Evolutionary conservation across 2,888 invertebrate genomes (phyloP).

Genomic region (Byasa hedistus): DNA sequence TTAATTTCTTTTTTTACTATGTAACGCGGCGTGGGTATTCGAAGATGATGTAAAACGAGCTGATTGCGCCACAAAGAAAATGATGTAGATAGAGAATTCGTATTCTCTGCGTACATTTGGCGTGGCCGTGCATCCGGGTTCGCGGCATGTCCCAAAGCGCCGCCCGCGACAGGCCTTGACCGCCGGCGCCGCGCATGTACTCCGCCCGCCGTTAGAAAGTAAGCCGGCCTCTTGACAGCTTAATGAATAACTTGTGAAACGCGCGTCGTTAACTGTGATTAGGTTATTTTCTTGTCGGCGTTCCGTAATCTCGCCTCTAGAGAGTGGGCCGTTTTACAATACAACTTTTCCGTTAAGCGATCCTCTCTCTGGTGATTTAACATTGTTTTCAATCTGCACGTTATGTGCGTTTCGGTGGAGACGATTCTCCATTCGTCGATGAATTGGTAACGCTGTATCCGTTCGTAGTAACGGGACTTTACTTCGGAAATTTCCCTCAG

Average conservation of each 20-base stretch:
- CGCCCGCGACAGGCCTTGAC: conserved; percentile 68
- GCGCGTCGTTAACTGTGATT: conserved; percentile 43
- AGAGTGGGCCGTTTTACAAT: conserved; percentile 15
- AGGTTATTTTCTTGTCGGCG: conserved; percentile 39
- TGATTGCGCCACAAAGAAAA: not conserved
- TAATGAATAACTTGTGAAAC: conserved; percentile 48
- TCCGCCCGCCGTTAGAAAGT: conserved; percentile 43
- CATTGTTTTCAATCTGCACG: too few relatives aligned
- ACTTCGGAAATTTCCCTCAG: too few relatives aligned
- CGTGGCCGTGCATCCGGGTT: conserved; percentile 63
- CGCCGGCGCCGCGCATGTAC: conserved; percentile 26
- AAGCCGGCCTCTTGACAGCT: conserved; percentile 38
- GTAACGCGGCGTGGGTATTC: not conserved
- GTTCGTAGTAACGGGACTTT: too few relatives aligned
- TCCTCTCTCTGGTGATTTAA: conserved; percentile 7
- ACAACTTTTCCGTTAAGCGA: conserved; percentile 17
- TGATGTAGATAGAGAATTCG: conserved; percentile 35
- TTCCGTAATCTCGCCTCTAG: conserved; percentile 22
- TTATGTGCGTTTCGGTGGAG: too few relatives aligned
- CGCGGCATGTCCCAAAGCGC: conserved; percentile 42
- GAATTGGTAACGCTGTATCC: too few relatives aligned
- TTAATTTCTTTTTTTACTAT: conserved; percentile 17
- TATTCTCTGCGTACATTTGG: conserved; percentile 33
- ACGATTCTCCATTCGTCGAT: too few relatives aligned
- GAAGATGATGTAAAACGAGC: not conserved